Percentiles rank a stretch among this genome's conserved stretches.
Evolutionary conservation across 53 echinoderm and acorn worm species (phyloP).

Genomic region (Apostichopus leukothele): DNA sequence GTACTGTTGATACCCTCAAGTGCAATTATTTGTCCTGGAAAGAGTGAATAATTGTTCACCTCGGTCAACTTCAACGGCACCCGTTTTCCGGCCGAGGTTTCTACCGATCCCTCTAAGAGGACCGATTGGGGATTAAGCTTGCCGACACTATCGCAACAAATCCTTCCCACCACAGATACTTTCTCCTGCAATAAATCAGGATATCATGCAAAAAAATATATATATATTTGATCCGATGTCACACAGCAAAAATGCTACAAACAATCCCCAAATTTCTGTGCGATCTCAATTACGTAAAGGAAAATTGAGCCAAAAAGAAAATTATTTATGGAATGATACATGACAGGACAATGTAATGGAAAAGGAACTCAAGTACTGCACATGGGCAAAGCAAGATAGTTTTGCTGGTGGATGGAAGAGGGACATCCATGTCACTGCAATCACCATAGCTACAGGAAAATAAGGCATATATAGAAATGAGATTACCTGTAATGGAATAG

Average conservation of each 20-base stretch:
- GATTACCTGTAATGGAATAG: conserved; percentile 84
- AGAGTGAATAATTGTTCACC: conserved; percentile 78
- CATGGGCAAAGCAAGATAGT: too few relatives aligned
- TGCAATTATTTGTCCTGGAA: conserved; percentile 88
- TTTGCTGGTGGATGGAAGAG: too few relatives aligned
- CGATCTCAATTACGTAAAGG: too few relatives aligned
- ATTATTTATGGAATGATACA: too few relatives aligned
- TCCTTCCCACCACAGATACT: conserved; percentile 76
- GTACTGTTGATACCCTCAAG: conserved; percentile 85
- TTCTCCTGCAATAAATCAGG: conserved; percentile 58
- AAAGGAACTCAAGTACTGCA: too few relatives aligned
- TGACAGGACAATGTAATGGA: too few relatives aligned
- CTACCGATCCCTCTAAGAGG: conserved; percentile 83
- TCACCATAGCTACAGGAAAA: background rate
- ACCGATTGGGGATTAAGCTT: conserved; percentile 87
- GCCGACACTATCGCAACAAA: conserved; percentile 91
- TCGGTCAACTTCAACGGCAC: conserved; percentile 62
- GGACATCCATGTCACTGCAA: too few relatives aligned
- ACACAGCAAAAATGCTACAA: too few relatives aligned
- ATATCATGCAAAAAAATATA: background rate
- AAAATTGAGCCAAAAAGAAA: too few relatives aligned
- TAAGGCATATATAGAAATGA: background rate
- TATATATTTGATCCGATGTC: too few relatives aligned
- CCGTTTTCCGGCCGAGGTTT: conserved; percentile 77
- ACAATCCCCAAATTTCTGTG: too few relatives aligned